These are phyloP conservation scores for Achatina immaculata DNA, from an alignment of 1,140 invertebrate species.

Conservation along the genomic window DNA sequence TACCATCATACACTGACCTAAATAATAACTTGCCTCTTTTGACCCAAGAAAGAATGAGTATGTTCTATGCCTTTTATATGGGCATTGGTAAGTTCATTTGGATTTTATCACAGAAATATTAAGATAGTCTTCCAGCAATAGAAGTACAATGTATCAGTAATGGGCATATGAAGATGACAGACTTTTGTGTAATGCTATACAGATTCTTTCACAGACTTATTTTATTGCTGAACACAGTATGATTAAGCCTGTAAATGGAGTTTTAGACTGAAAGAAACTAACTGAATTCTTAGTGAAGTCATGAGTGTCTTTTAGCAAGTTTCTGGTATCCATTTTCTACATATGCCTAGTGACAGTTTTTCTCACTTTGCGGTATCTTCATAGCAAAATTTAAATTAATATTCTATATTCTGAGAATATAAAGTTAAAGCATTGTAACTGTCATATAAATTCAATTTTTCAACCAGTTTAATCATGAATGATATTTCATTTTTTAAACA, in stretches of 20 bases:
- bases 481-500: not conserved
- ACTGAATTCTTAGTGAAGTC: too few relatives aligned
- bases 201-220: not conserved
- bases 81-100: conserved; percentile 11
- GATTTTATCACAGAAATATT: not conserved
- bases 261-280: too few relatives aligned
- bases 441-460: not conserved
- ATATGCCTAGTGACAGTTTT: not conserved
- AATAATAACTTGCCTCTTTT: not conserved
- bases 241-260: too few relatives aligned
- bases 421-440: not conserved
- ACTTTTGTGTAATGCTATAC: not conserved
- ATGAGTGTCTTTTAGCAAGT: too few relatives aligned
- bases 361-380: not conserved
- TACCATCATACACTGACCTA: conserved; percentile 50
- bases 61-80: conserved; percentile 3
- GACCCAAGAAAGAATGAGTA: not conserved
- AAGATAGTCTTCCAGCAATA: not conserved
- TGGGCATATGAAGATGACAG: not conserved
- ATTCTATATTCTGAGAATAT: not conserved
- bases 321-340: not conserved
- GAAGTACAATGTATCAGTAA: not conserved
- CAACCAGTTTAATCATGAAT: not conserved
- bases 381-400: not conserved
- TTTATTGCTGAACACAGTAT: not conserved